Percentiles rank a stretch among this genome's conserved stretches.
Evolutionary conservation across 64 coral and sea anemone species (phyloP).

Genomic region (Orbicella faveolata): DNA sequence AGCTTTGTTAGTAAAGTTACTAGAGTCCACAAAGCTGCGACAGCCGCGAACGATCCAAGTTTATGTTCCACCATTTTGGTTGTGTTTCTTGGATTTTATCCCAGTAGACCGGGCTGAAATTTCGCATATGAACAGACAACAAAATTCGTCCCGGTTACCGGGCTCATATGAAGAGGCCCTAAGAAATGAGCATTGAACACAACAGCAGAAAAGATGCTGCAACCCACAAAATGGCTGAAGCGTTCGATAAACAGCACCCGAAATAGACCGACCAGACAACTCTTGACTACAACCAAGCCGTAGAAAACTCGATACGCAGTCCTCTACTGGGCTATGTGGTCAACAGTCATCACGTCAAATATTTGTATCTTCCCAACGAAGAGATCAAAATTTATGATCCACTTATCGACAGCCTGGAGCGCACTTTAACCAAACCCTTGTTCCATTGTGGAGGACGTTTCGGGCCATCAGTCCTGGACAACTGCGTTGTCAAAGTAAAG

Average conservation of each 20-base stretch:
- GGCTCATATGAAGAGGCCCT: too few species aligned
- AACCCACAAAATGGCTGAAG: conserved; percentile 13
- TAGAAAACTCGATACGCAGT: conserved; percentile 30
- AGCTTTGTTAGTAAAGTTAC: too few species aligned
- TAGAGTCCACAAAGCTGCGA: too few species aligned
- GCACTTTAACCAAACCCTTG: conserved; percentile 13
- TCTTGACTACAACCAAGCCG: neutral
- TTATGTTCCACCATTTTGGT: too few species aligned
- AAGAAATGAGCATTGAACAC: too few species aligned
- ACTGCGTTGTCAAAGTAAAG: conserved; percentile 25
- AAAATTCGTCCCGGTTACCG: too few species aligned
- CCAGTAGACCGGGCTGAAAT: too few species aligned
- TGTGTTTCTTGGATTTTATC: too few species aligned
- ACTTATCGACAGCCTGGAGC: conserved; percentile 20
- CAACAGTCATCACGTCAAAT: conserved; percentile 32
- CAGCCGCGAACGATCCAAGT: too few species aligned
- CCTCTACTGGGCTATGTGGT: conserved; percentile 21
- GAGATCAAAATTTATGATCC: neutral
- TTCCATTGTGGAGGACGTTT: conserved; percentile 47
- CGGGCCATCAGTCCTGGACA: neutral
- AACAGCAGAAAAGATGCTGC: too few species aligned
- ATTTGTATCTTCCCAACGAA: neutral
- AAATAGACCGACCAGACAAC: neutral
- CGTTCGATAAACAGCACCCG: neutral
- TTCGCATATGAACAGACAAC: too few species aligned